A percentile compares a stretch with the other conserved stretches of the same genome.
These are phyloP conservation scores for Cherax destructor DNA, from an alignment of 1,140 invertebrate species.

Conservation along the genomic window DNA sequence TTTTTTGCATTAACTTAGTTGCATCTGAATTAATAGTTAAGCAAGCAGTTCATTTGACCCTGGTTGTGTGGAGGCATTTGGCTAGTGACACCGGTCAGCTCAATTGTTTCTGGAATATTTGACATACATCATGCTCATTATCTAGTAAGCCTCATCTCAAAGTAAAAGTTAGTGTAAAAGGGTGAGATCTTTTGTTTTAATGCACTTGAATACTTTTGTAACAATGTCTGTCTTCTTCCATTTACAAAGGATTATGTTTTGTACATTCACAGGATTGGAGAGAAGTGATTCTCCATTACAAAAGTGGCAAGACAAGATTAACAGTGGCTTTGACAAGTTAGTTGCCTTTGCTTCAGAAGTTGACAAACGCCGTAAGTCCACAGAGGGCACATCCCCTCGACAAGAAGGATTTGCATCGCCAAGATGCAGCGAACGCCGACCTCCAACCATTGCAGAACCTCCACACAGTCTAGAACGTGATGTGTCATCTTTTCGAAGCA, in stretches of 20 bases:
- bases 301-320: conserved; percentile 90
- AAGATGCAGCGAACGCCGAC: conserved; percentile 11
- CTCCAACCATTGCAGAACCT: conserved; percentile 29
- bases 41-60: conserved; percentile 4
- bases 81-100: conserved; percentile 43
- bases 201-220: neutral
- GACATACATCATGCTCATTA: conserved; percentile 8
- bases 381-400: conserved; percentile 78
- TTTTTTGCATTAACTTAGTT: conserved; percentile 21
- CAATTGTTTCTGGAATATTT: conserved; percentile 23
- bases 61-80: conserved; percentile 51
- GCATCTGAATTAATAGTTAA: conserved; percentile 29
- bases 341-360: conserved; percentile 90
- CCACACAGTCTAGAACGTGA: conserved; percentile 15
- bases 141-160: conserved; percentile 1
- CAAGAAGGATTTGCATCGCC: conserved; percentile 55
- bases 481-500: conserved; percentile 14
- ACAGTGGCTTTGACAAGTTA: conserved; percentile 89
- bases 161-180: neutral
- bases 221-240: neutral
- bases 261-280: conserved; percentile 39
- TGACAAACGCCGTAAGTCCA: conserved; percentile 86
- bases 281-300: conserved; percentile 70
- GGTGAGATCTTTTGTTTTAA: neutral
- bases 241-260: neutral